Percentiles rank a stretch among this genome's conserved stretches.
These are phyloP conservation scores for mouse (Mus musculus) DNA, from an alignment of 2,113 vertebrate genomes.

Conservation along the genomic window GRCm39 chr1:40429501-40430000, in stretches of 20 bases:
- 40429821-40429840: not conserved
- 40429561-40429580: not conserved
- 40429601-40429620: fast-evolving
- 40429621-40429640: fast-evolving
- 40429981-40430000: not conserved
- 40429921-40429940: not conserved
- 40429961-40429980: fast-evolving
- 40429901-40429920: not conserved
- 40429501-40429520: not conserved
- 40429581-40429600: not conserved
- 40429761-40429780: not conserved
- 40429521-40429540: not conserved
- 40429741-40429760: not conserved
- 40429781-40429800: not conserved
- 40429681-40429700: fast-evolving
- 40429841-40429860: not conserved
- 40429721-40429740: not conserved
- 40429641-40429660: not conserved
- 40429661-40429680: not conserved
- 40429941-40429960: no score
- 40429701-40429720: not conserved
- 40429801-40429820: not conserved
- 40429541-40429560: not conserved
- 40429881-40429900: not conserved
- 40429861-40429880: fast-evolving